Base-by-base conservation (phyloP, 2,888 invertebrate species). In the Allolobophora icterica region DNA sequence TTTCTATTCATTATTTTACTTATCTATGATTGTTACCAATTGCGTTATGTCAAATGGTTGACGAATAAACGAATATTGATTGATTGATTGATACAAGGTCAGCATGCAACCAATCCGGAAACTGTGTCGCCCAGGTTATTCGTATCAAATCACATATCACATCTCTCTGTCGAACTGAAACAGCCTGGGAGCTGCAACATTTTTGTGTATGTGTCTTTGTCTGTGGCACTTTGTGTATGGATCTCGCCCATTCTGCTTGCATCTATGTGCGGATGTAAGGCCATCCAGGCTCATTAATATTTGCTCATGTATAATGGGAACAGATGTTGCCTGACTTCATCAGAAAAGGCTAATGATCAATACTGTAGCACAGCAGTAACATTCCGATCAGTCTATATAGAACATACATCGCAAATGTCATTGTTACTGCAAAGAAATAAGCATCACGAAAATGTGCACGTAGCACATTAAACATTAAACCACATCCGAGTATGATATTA, bases 281-380 rank as follows among this genome's bases (percentile, higher is more conserved):
- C 13, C 24, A 24, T 52, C 52, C 21, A 38, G 4, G 8, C 21
- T n/a, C 40, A 34, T 89, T 89, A 30, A 40, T 40, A 33, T 38
- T 89, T 89, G 35, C 40, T 30, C n/a, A 11, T 40, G 30, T 4
- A 71, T 71, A n/a, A 71, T 71, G 11, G n/a, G 30, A 71, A n/a
- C 71, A 71, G 71, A 71, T 71, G 71, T n/a, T 71, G 71, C 71
- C 4, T 71, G 71, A 71, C 71, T 71, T 71, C 71, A n/a, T 71
- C 71, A 71, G 30, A 71, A n/a, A 8, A 6, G 71, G n/a, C 71
- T 71, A 71, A 71, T 71, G n/a, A 71, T 71, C 71, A 71, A 71
- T 71, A 71, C 17, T n/a, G 2, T 13, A n/a, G 71, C 30, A 3
- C 89, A 45, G 34, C 89, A 89, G 24, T 38, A 89, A 45, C 89